A percentile compares a stretch with the other conserved stretches of the same genome.
phyloP scores from a whole-genome alignment of 2,888 invertebrate genomes.

The Brachycybe producta region DNA sequence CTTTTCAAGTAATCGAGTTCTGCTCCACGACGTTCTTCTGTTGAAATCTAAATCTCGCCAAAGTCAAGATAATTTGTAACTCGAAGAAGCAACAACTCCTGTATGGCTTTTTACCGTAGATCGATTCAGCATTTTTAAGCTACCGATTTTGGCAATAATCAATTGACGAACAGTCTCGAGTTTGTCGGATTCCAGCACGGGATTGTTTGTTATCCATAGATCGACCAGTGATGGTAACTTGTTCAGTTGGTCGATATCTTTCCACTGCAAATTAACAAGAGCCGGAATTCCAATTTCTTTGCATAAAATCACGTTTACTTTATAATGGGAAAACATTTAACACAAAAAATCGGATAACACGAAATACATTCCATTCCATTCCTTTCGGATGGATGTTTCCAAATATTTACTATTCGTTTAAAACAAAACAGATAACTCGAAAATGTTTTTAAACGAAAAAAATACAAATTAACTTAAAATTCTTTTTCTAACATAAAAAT shows the following conservation, averaged over 20 bases:
- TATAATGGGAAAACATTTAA: no score
- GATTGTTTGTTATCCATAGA: constrained; percentile 56
- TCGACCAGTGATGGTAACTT: constrained; percentile 55
- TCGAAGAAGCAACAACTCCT: not conserved
- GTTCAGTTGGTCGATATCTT: constrained; percentile 66
- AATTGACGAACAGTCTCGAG: constrained; percentile 63
- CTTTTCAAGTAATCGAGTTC: constrained; percentile 84
- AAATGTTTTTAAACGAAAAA: no score
- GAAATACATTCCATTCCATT: no score
- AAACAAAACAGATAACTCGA: no score
- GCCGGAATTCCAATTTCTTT: no score
- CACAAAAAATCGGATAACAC: no score
- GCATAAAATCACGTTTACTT: no score
- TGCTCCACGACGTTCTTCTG: constrained; percentile 63
- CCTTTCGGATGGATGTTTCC: no score
- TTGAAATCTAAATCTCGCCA: constrained; percentile 41
- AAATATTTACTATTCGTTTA: no score
- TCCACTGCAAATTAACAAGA: constrained; percentile 53
- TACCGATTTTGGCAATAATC: constrained; percentile 65
- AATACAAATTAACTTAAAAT: no score
- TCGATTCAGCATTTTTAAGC: constrained; percentile 43
- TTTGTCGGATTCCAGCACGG: constrained; percentile 46
- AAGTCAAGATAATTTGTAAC: not conserved
- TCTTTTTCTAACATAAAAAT: no score
- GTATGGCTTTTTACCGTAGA: constrained; percentile 3